These are phyloP conservation scores for Malurus leucopterus DNA, from an alignment of 2,797 vertebrate species.

Conservation along the genomic window DNA sequence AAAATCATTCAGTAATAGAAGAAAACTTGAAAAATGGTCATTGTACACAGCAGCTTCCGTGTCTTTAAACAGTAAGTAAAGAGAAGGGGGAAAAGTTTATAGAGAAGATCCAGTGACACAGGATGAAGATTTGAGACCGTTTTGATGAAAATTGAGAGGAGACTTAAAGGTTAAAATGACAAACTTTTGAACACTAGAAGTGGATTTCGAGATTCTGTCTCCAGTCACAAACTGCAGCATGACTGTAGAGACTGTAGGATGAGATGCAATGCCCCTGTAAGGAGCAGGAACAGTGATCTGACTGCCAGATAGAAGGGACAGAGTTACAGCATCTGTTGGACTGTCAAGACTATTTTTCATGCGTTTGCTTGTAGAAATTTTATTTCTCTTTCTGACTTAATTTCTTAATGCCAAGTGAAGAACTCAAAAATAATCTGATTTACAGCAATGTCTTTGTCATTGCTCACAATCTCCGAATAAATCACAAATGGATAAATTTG, in stretches of 20 bases:
- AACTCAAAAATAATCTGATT: conserved; percentile 5
- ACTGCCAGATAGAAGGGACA: conserved; percentile 26
- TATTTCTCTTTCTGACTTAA: conserved; percentile 37
- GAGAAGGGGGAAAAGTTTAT: conserved; percentile 58
- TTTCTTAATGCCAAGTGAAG: conserved; percentile 25
- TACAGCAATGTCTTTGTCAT: conserved; percentile 18
- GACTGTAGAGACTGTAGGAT: conserved; percentile 44
- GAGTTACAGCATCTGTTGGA: conserved; percentile 39
- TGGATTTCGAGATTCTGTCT: conserved; percentile 54
- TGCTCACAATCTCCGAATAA: conserved; percentile 18
- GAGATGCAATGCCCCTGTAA: conserved; percentile 11
- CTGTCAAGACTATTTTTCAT: conserved; percentile 41
- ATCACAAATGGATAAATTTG: conserved; percentile 16
- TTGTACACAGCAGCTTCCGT: conserved; percentile 60
- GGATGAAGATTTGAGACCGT: conserved; percentile 56
- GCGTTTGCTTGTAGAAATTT: conserved; percentile 44
- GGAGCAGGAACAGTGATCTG: conserved; percentile 43
- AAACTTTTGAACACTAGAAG: conserved; percentile 46
- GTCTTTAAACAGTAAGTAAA: conserved; percentile 63
- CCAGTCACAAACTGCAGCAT: conserved; percentile 32
- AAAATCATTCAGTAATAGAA: conserved; percentile 65
- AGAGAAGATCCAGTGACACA: conserved; percentile 60
- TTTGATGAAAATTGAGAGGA: conserved; percentile 52
- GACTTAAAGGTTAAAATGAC: conserved; percentile 45
- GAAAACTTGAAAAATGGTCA: conserved; percentile 59